Evolutionary conservation across 1,140 invertebrate species (phyloP).

Genomic region (Eubasilissa regina): DNA sequence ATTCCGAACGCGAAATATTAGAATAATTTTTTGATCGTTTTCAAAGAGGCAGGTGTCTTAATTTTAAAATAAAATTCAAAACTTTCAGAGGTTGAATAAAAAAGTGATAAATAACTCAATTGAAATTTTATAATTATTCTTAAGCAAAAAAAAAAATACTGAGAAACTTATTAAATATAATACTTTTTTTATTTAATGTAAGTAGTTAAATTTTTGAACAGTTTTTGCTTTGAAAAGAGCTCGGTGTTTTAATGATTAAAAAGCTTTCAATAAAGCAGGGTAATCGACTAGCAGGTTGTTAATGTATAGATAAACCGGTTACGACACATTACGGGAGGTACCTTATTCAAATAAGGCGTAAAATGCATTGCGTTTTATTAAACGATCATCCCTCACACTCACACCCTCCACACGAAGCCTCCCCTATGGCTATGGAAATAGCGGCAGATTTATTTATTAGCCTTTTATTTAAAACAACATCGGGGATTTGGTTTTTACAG

Average conservation of each 20-base stretch:
- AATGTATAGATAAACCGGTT: slow-evolving; percentile 37
- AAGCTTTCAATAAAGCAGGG: slow-evolving; percentile 39
- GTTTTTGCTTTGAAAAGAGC: too few species aligned
- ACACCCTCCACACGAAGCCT: not conserved
- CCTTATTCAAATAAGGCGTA: slow-evolving; percentile 56
- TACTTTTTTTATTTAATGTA: too few species aligned
- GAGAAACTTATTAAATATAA: too few species aligned
- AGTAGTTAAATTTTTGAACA: too few species aligned
- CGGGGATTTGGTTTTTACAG: not conserved
- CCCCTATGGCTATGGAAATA: slow-evolving; percentile 20
- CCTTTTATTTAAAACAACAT: slow-evolving; percentile 30
- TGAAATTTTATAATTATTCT: not conserved
- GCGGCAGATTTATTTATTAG: slow-evolving; percentile 39
- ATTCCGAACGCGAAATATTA: slow-evolving; percentile 41
- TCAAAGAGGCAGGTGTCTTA: not conserved
- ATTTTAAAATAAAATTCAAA: not conserved
- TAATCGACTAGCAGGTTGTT: slow-evolving; percentile 37
- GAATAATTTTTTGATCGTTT: slow-evolving; percentile 36
- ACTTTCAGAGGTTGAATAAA: not conserved
- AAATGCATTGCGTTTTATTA: slow-evolving; percentile 57
- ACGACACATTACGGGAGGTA: slow-evolving; percentile 28
- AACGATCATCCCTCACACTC: slow-evolving; percentile 52
- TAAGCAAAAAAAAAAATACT: not conserved
- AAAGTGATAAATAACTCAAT: not conserved
- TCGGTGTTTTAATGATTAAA: slow-evolving; percentile 7